These are phyloP conservation scores for Melanotaenia boesemani DNA, from an alignment of 2,797 vertebrate species.

Conservation along the genomic window DNA sequence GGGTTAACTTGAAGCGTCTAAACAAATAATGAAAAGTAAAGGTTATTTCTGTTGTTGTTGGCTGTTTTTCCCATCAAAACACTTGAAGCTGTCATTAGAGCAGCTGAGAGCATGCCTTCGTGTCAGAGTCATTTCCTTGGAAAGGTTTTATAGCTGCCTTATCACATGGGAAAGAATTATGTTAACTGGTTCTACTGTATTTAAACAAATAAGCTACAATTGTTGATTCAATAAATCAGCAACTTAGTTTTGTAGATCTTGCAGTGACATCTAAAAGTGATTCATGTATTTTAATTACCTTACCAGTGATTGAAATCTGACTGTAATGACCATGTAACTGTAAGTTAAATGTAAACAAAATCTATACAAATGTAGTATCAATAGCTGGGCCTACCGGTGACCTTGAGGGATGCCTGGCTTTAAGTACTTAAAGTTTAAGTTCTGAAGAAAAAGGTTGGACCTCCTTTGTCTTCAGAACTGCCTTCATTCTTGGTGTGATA, in stretches of 20 bases:
- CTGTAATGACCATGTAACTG: not conserved
- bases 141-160: constrained; percentile 73
- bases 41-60: constrained; percentile 61
- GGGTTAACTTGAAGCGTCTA: constrained; percentile 8
- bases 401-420: too few species aligned
- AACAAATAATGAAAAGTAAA: constrained; percentile 45
- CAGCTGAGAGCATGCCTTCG: constrained; percentile 64
- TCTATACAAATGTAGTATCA: not conserved
- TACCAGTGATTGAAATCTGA: not conserved
- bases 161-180: constrained; percentile 83
- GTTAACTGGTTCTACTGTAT: constrained; percentile 67
- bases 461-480: too few species aligned
- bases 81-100: constrained; percentile 69
- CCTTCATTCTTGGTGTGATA: too few species aligned
- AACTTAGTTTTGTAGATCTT: not conserved
- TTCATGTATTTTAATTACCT: not conserved
- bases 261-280: not conserved
- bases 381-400: not conserved
- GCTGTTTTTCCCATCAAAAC: constrained; percentile 43
- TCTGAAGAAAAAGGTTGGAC: too few species aligned
- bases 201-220: constrained; percentile 34
- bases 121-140: constrained; percentile 75
- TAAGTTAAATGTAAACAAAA: not conserved
- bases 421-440: too few species aligned
- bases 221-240: constrained; percentile 49